These are phyloP conservation scores for Saccopteryx bilineata DNA, from an alignment of 2,113 vertebrate species.

Conservation along the genomic window DNA sequence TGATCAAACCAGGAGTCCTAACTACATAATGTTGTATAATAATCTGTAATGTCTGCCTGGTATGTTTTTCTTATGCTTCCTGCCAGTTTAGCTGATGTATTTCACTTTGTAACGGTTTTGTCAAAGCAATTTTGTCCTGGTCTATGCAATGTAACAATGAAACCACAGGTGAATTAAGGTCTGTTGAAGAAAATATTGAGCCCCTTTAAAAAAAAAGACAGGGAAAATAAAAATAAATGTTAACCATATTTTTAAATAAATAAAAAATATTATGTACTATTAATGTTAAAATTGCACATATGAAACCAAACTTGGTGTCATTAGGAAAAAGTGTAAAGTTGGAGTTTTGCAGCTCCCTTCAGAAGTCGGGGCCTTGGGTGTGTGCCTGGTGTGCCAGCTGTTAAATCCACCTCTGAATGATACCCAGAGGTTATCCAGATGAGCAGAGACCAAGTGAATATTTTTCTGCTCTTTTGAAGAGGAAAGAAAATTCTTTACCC, in stretches of 20 bases:
- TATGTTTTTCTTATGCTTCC: slow-evolving; percentile 52
- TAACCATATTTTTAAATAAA: too few relatives aligned
- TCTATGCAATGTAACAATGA: not conserved
- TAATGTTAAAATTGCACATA: too few relatives aligned
- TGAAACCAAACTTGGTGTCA: too few relatives aligned
- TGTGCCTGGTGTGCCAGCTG: too few relatives aligned
- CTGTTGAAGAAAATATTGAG: too few relatives aligned
- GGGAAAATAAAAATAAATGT: too few relatives aligned
- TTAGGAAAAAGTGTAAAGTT: too few relatives aligned
- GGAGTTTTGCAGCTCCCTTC: too few relatives aligned
- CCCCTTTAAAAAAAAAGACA: too few relatives aligned
- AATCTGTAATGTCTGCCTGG: not conserved
- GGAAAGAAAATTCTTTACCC: not conserved
- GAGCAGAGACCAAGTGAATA: slow-evolving; percentile 36
- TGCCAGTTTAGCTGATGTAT: slow-evolving; percentile 12
- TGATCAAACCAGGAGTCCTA: not conserved
- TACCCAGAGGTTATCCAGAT: slow-evolving; percentile 6
- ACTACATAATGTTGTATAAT: not conserved
- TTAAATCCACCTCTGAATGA: not conserved
- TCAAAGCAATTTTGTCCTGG: slow-evolving; percentile 38
- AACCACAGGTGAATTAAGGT: too few relatives aligned
- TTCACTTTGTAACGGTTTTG: slow-evolving; percentile 43
- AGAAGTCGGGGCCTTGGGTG: too few relatives aligned
- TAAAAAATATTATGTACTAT: too few relatives aligned
- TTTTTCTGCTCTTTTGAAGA: slow-evolving; percentile 31